phyloP scores from a whole-genome alignment of 1,140 invertebrate species.

The Panagrolaimus sp. region DNA sequence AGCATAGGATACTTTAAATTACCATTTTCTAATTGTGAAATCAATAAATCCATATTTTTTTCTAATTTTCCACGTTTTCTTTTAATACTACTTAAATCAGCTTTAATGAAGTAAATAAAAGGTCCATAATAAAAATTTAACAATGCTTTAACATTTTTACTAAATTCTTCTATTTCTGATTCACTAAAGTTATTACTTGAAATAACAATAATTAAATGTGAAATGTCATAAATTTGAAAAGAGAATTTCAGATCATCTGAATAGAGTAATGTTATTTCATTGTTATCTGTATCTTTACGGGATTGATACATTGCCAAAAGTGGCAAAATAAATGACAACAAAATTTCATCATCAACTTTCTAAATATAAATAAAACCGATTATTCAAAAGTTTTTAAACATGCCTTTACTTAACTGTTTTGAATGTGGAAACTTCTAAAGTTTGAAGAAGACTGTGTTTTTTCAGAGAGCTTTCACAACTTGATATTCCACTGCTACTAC shows the following conservation, averaged over 20 bases:
- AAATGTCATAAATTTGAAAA: not conserved
- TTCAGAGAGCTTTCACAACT: constrained; percentile 9
- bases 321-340: not conserved
- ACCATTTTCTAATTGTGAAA: constrained; percentile 3
- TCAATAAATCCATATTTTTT: constrained; percentile 1
- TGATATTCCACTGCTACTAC: constrained; percentile 14
- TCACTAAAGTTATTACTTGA: not conserved
- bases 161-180: not conserved
- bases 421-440: too few relatives aligned
- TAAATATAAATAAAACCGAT: not conserved
- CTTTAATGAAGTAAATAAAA: constrained; percentile 1
- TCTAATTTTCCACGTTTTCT: not conserved
- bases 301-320: constrained; percentile 17
- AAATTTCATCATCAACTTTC: constrained; percentile 2
- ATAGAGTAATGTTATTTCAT: constrained; percentile 1
- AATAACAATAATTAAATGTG: constrained; percentile 1
- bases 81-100: constrained; percentile 5
- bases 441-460: not conserved
- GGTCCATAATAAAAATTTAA: constrained; percentile 8
- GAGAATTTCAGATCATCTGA: not conserved
- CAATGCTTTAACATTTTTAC: not conserved
- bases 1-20: constrained; percentile 7
- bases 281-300: not conserved
- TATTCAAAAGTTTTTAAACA: not conserved
- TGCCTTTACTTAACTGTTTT: not conserved